Evolutionary conservation across 2,888 invertebrate genomes (phyloP).

Genomic region (Dryomyza anilis): DNA sequence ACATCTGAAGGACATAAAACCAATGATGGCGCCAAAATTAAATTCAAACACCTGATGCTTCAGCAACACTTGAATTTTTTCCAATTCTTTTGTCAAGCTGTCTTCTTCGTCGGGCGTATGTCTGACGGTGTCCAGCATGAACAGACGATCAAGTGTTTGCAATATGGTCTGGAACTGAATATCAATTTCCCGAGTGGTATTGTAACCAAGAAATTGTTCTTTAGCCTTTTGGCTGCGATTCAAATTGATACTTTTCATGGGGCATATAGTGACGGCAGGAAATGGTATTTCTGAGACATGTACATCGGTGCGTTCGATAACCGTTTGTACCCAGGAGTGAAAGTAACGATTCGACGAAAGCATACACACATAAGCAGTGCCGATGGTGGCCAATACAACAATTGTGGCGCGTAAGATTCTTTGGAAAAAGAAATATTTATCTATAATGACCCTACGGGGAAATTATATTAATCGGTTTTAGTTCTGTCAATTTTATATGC

Average conservation of each 20-base stretch:
- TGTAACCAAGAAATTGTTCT: background rate
- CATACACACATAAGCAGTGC: slow-evolving; percentile 42
- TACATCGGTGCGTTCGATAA: slow-evolving; percentile 50
- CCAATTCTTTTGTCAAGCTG: background rate
- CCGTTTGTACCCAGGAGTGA: slow-evolving; percentile 48
- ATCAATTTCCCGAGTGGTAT: background rate
- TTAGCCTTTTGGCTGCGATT: background rate
- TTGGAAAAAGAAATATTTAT: background rate
- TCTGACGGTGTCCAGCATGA: background rate
- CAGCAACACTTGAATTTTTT: background rate
- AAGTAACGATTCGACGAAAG: slow-evolving; percentile 47
- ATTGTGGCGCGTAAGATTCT: slow-evolving; percentile 37
- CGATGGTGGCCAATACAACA: slow-evolving; percentile 29
- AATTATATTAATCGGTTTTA: too few species aligned
- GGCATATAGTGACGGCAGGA: slow-evolving; percentile 49
- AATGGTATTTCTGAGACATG: slow-evolving; percentile 51
- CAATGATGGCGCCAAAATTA: slow-evolving; percentile 19
- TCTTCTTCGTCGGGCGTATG: too few species aligned
- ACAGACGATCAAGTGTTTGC: too few species aligned
- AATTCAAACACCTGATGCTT: too few species aligned
- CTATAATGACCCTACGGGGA: background rate
- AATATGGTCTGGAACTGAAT: too few species aligned
- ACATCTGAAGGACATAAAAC: slow-evolving; percentile 33
- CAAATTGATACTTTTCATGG: slow-evolving; percentile 30
- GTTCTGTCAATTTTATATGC: too few species aligned